Conservation (phyloP, 2,113 vertebrate species). For the Aix galericulata region DNA sequence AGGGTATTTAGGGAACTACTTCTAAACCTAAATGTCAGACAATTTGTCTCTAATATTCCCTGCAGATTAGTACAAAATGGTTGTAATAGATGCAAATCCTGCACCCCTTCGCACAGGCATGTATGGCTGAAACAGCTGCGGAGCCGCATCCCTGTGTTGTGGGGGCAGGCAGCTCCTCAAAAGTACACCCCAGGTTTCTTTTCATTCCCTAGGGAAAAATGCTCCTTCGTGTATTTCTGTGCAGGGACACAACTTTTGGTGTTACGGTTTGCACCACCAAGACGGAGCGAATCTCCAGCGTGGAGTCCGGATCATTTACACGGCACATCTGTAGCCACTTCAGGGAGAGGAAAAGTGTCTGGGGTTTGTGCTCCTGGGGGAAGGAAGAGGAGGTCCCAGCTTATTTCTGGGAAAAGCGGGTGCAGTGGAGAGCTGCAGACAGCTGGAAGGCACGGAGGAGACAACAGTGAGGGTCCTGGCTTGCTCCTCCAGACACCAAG, state of each 20-base stretch:
- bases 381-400: not conserved
- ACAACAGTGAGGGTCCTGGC: not conserved
- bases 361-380: not conserved
- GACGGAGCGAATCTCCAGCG: not conserved
- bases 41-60: constrained; percentile 57
- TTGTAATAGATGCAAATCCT: constrained; percentile 54
- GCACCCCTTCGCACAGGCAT: not conserved
- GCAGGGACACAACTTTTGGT: not conserved
- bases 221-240: not conserved
- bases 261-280: not conserved
- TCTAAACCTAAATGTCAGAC: constrained; percentile 65
- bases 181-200: not conserved
- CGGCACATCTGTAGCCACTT: not conserved
- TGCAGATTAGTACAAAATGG: constrained; percentile 54
- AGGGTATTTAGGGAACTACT: constrained; percentile 56
- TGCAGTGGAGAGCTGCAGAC: not conserved
- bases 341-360: accelerated
- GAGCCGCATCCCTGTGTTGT: not conserved
- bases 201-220: not conserved
- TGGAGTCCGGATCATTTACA: not conserved
- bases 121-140: not conserved
- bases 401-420: not conserved
- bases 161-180: not conserved
- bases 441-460: not conserved
- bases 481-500: not conserved